A percentile compares a stretch with the other conserved stretches of the same genome.
These are phyloP conservation scores for Bombus huntii DNA, from an alignment of 1,140 invertebrate genomes.

Conservation along the genomic window DNA sequence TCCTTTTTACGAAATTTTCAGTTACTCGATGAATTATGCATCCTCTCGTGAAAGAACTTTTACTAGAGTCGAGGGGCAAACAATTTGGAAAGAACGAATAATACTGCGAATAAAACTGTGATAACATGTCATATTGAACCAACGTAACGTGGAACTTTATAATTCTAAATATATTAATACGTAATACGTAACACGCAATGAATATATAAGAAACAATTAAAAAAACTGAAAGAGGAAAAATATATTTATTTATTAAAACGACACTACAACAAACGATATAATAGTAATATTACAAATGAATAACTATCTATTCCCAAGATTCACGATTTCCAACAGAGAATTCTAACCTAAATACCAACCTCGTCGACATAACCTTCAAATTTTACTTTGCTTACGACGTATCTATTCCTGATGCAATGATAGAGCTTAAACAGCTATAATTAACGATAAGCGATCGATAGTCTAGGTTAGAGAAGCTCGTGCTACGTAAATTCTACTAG, in stretches of 20 bases:
- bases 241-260: neutral
- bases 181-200: neutral
- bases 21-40: no score
- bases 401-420: no score
- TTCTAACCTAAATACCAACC: no score
- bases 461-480: neutral
- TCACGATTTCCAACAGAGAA: no score
- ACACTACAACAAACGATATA: neutral
- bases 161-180: neutral
- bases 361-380: no score
- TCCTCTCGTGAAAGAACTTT: neutral
- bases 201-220: neutral
- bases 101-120: neutral
- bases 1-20: no score
- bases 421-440: neutral
- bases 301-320: no score
- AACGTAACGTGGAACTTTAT: neutral
- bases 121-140: neutral
- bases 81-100: neutral
- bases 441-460: conserved; percentile 5
- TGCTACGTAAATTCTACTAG: neutral
- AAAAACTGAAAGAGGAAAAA: neutral
- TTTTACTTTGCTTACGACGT: no score
- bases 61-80: neutral
- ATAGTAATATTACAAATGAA: neutral